Percentiles rank a stretch among this genome's conserved stretches.
These are phyloP conservation scores for Calameuta idolon DNA, from an alignment of 2,888 invertebrate genomes.

Conservation along the genomic window DNA sequence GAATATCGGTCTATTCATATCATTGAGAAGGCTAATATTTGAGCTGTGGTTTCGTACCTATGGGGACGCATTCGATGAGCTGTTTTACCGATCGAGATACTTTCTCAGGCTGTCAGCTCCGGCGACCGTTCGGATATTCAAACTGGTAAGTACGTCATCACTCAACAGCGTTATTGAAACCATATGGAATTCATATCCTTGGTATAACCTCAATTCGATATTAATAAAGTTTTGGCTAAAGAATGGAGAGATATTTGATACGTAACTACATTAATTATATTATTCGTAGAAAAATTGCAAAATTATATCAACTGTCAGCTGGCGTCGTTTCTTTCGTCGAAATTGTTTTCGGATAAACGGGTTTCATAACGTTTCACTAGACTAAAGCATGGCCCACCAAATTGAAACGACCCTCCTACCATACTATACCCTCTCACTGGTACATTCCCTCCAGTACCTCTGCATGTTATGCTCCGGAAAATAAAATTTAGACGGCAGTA, in stretches of 20 bases:
- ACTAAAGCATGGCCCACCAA: slow-evolving; percentile 11
- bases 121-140: not conserved
- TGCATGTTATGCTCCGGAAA: slow-evolving; percentile 26
- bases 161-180: not conserved
- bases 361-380: slow-evolving; percentile 8
- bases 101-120: slow-evolving; percentile 54
- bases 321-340: not conserved
- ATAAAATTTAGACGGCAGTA: slow-evolving; percentile 53
- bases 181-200: not conserved
- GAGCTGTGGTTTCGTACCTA: slow-evolving; percentile 32
- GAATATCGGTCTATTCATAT: slow-evolving; percentile 29
- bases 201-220: not conserved
- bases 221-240: not conserved
- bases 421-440: not conserved
- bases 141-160: not conserved
- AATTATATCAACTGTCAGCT: not conserved
- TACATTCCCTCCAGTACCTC: slow-evolving; percentile 1
- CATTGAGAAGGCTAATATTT: slow-evolving; percentile 48
- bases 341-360: slow-evolving; percentile 5
- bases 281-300: not conserved
- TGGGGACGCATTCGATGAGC: slow-evolving; percentile 23
- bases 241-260: not conserved
- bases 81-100: slow-evolving; percentile 15
- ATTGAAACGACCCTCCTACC: slow-evolving; percentile 23
- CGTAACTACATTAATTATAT: not conserved